Evolutionary conservation across 30 jellyfish, hydroid and myxozoan species (phyloP), one percentile per base, ranked within the genome.

Genomic region (Turritopsis dohrnii): DNA sequence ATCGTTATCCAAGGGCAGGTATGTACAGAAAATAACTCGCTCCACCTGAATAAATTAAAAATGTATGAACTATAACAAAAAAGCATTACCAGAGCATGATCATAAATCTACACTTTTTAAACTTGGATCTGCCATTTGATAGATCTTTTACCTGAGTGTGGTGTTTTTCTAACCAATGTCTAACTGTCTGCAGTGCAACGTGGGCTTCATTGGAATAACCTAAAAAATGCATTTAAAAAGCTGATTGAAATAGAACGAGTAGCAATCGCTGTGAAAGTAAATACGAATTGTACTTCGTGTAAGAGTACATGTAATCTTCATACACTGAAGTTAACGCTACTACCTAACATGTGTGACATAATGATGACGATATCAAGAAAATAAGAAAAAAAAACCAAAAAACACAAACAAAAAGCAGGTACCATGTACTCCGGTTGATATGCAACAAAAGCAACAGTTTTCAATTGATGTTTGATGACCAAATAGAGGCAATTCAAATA

Each of bases 141-240:
- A 54, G n/a, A n/a, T 16, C n/a, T 16, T 54, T 54, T 54, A 54
- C 72, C 72, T 54, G 72, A n/a, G 18, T 54, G n/a, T 54, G n/a
- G n/a, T 54, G 72, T 54, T 54, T 54, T 54, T 54, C 72, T 54
- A 54, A n/a, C 72, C 72, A 54, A 54, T 16, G 18, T n/a, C 72
- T 54, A 18, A 54, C 72, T 54, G 72, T n/a, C n/a, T n/a, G 72
- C n/a, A 54, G n/a, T 54, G 72, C 72, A 54, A 54, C 72, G n/a
- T 54, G 72, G 18, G 72, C 72, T 16, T 18, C 72, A n/a, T 54
- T n/a, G 72, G n/a, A 18, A 54, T 54, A n/a, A n/a, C n/a, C n/a
- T 54, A n/a, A n/a, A 54, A 54, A 54, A 54, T n/a, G n/a, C n/a
- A n/a, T n/a, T n/a, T n/a, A n/a, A n/a, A n/a, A n/a, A n/a, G n/a